These are phyloP conservation scores for Luscinia megarhynchos DNA, from an alignment of 2,797 vertebrate species.

Conservation along the genomic window DNA sequence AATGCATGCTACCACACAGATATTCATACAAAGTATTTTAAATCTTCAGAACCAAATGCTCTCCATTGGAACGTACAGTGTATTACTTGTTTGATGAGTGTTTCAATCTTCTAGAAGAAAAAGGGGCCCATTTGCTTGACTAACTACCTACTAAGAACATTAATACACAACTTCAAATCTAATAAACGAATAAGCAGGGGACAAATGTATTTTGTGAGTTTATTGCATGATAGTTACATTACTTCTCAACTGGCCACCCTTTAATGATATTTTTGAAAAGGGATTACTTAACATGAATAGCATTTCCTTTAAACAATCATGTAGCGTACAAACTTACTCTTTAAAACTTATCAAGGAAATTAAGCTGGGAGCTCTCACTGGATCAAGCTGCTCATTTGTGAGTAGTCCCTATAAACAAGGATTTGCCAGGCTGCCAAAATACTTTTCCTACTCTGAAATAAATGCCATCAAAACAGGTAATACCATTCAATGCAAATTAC, in stretches of 20 bases:
- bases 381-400: not conserved
- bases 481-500: not conserved
- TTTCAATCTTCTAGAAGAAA: conserved; percentile 43
- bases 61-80: not conserved
- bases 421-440: not conserved
- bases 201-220: conserved; percentile 47
- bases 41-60: conserved; percentile 19
- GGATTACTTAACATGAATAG: not conserved
- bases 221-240: conserved; percentile 48
- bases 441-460: not conserved
- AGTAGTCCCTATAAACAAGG: not conserved
- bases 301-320: not conserved
- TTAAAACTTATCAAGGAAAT: not conserved
- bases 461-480: not conserved
- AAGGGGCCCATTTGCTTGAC: conserved; percentile 23
- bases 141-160: conserved; percentile 38
- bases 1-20: not conserved
- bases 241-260: conserved; percentile 14
- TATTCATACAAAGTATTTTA: not conserved
- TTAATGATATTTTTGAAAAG: not conserved
- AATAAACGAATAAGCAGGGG: conserved; percentile 41
- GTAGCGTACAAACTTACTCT: not conserved
- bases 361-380: not conserved
- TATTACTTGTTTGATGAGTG: conserved; percentile 3
- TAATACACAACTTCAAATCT: conserved; percentile 15